phyloP scores from a whole-genome alignment of 2,797 vertebrate species.

The Rallus crepitans region DNA sequence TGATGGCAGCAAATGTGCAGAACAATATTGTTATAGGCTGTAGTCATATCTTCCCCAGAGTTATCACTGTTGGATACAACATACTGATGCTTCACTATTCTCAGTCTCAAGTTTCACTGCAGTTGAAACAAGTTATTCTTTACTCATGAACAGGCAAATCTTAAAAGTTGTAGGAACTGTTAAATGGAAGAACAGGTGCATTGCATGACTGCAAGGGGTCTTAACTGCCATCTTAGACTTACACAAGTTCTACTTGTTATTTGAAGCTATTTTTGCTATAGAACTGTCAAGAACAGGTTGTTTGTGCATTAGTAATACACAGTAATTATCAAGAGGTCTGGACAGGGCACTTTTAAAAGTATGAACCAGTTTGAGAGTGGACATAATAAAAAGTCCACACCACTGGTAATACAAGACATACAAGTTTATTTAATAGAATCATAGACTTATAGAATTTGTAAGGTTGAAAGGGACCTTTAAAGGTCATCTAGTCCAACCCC shows the following conservation, averaged over 20 bases:
- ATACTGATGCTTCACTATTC: neutral
- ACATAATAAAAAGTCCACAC: no score
- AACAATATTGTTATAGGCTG: fast-evolving
- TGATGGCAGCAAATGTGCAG: fast-evolving
- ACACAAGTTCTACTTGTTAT: neutral
- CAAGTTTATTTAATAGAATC: no score
- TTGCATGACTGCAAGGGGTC: neutral
- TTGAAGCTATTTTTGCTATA: neutral
- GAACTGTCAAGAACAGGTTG: neutral
- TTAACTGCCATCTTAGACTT: neutral
- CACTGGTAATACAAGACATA: neutral
- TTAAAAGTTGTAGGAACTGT: neutral
- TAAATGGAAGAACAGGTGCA: neutral
- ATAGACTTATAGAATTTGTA: no score
- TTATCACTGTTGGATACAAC: no score
- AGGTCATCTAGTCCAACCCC: no score
- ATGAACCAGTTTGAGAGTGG: fast-evolving
- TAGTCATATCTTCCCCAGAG: fast-evolving
- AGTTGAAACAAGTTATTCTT: neutral
- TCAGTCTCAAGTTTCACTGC: neutral
- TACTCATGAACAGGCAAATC: neutral
- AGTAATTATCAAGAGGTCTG: neutral
- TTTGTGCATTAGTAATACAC: neutral
- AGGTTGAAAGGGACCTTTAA: no score
- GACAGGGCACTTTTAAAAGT: neutral